Base-by-base conservation (phyloP, 2,888 invertebrate species). In the Meganola albula region DNA sequence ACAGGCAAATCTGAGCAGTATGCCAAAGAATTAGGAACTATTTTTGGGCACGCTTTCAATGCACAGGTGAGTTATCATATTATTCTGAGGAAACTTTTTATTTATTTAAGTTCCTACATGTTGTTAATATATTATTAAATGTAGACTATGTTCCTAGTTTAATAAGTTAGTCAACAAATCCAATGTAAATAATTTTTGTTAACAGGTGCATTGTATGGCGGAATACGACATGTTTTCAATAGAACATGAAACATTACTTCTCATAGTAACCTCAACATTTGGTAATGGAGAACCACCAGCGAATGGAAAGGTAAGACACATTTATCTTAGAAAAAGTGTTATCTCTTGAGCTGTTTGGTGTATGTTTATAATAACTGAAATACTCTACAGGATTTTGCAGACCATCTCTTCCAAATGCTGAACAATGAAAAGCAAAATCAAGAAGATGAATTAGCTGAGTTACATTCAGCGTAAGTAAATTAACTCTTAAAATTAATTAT, bases 281-380 rank as follows among this genome's bases (percentile, higher is more conserved):
- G 98, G 98, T 6, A 98, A 98, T 67, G 98, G 98, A 1, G 98
- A 98, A 84, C 96, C 98, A 10, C 98, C 98, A 1, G 97, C 97
- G 67, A 98, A 97, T 74, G 98, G 98, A 46, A 94, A 94, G 87
- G 95, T 95, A 80, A 78, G 87, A 16, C 16, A 16, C 16, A 16
- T 4, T 16, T 16, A 16, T 4, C 16, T 5, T 16, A 16, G 16
- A 6, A 6, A 5, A 16, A n/a, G 6, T 16, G 16, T 16, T 5
- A 4, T 16, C 16, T 4, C 16, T 16, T 16, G 16, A 16, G 16
- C 16, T 5, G 16, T 16, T 6, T 16, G 4, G 4, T 6, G 16
- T 5, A 16, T 16, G 6, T 5, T 16, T 6, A 4, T 16, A 6
- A 6, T 16, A 16, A 6, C 16, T 16, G 6, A n/a, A 20, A 16